Evolutionary conservation across 35 echinoderm and acorn worm species (phyloP), one percentile per base, ranked within the genome.

Genomic region (Chiridota heheva): DNA sequence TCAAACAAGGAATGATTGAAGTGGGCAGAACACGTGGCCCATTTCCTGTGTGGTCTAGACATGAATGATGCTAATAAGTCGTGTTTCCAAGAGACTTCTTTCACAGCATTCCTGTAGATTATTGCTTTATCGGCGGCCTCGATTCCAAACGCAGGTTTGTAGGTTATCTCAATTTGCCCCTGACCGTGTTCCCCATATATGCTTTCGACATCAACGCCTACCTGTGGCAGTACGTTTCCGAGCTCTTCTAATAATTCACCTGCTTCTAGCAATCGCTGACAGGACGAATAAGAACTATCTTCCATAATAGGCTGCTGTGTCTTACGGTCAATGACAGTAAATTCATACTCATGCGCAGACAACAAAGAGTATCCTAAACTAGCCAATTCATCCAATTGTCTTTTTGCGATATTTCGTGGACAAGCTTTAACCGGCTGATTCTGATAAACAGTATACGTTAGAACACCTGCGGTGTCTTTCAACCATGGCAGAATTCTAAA

Each of bases 1-100:
- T 86, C 83, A 82, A 82, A 91, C 20, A 91, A 59, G 16, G 89
- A 91, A 75, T 91, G 89, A 40, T 76, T 77, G 36, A 87, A 87
- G 43, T 91, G 89, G 25, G 33, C 48, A 28, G 74, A 46, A 20
- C 38, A 32, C 20, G 36, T 36, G 5, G 63, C 63, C 53, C 55
- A 51, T 37, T 73, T 42, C 16, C 67, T 76, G 58, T 42, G 81
- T 10, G 89, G 89, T 56, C 73, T 86, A 31, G 82, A 68, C 89
- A 91, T 91, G 26, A 91, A 91, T 2, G 83, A 88, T 17, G 83
- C 89, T 22, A 77, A 55, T 32, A 43, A 72, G 31, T 75, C 75
- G 43, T 91, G 48, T 64, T 86, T 73, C 55, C 42, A 41, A 10
- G 83, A 82, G 18, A 91, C 87, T 55, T 91, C 89, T 58, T 91